phyloP scores from a whole-genome alignment of 2,888 invertebrate species.

The Amphipyra berbera region DNA sequence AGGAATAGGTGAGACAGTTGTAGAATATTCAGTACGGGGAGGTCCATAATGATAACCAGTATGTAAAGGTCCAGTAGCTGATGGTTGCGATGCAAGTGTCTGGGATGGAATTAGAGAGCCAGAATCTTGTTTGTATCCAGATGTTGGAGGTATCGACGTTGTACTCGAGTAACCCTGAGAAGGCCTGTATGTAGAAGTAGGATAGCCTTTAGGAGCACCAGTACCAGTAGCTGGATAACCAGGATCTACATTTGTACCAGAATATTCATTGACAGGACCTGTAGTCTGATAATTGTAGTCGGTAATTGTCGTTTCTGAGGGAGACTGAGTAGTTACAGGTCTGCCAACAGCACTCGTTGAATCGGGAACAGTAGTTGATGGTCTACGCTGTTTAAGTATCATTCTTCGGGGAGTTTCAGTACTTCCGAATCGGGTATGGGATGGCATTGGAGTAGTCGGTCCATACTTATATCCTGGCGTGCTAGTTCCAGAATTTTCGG shows the following conservation, averaged over 20 bases:
- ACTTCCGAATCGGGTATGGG: conserved; percentile 40
- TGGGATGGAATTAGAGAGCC: neutral
- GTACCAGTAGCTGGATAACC: conserved; percentile 9
- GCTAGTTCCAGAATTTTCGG: neutral
- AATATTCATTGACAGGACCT: conserved; percentile 7
- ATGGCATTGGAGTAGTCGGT: conserved; percentile 57
- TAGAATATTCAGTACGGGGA: conserved; percentile 8
- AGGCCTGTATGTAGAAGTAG: conserved; percentile 36
- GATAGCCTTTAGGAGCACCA: conserved; percentile 18
- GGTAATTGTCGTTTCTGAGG: neutral
- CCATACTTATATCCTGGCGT: conserved; percentile 18
- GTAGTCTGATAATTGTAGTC: conserved; percentile 17
- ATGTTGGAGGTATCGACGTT: conserved; percentile 2
- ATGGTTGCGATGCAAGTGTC: neutral
- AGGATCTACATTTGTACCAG: conserved; percentile 9
- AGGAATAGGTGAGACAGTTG: neutral
- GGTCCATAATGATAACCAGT: conserved; percentile 44
- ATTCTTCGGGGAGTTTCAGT: conserved; percentile 12
- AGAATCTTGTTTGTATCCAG: conserved; percentile 2
- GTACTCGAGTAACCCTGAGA: conserved; percentile 5
- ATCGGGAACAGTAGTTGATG: neutral
- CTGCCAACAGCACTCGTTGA: conserved; percentile 4
- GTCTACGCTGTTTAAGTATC: conserved; percentile 6
- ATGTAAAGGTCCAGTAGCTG: conserved; percentile 1
- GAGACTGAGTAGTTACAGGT: conserved; percentile 10